Conservation (phyloP, 2,113 vertebrate species). For the Anser cygnoides region DNA sequence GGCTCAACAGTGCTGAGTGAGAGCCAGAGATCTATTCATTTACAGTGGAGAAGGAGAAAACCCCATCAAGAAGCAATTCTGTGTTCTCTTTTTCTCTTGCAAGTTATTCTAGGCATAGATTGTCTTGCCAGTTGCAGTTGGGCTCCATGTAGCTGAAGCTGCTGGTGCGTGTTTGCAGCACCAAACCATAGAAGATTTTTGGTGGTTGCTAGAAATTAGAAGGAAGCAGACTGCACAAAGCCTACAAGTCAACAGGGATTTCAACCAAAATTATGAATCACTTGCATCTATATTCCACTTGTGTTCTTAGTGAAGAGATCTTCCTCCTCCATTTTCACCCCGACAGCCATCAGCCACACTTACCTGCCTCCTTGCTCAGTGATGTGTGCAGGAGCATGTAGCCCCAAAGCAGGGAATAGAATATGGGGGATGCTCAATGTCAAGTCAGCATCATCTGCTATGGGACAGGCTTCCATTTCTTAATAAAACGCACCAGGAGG, state of each 20-base stretch:
- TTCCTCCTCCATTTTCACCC: not conserved
- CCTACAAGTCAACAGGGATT: not conserved
- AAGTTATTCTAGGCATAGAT: not conserved
- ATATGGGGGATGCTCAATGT: not conserved
- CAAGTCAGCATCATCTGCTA: not conserved
- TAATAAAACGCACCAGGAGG: not conserved
- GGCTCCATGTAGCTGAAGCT: not conserved
- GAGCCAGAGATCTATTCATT: not conserved
- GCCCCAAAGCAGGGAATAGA: not conserved
- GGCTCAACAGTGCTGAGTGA: not conserved
- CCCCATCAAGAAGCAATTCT: not conserved
- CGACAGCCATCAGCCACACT: fast-evolving
- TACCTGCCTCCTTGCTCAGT: not conserved
- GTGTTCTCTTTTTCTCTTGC: not conserved
- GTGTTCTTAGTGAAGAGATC: not conserved
- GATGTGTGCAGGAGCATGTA: not conserved
- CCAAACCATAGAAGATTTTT: not conserved
- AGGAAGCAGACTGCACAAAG: not conserved
- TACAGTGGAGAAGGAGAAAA: not conserved
- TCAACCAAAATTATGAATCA: not conserved
- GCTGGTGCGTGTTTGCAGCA: not conserved
- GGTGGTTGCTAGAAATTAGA: not conserved
- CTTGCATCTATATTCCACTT: not conserved
- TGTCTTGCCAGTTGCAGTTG: not conserved
- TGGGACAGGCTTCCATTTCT: not conserved